Conservation (phyloP, 2,113 vertebrate genomes). For the Xiphophorus couchianus region DNA sequence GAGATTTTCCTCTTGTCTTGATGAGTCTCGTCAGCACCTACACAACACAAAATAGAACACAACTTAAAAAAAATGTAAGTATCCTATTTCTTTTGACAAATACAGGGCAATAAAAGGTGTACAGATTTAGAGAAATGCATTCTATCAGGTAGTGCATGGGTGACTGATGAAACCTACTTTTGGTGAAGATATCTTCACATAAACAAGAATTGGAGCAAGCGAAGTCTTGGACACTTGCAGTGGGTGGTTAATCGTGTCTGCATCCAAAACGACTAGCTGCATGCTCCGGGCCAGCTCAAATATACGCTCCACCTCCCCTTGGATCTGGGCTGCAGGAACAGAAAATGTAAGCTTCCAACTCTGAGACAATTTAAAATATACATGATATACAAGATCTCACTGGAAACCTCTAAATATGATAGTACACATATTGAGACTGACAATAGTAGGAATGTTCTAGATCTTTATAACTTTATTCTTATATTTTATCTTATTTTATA, state of each 20-base stretch:
- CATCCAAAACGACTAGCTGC: conserved; percentile 94
- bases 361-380: background rate
- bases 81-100: background rate
- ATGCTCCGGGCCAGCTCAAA: conserved; percentile 96
- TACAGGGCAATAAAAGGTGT: background rate
- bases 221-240: conserved; percentile 97
- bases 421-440: background rate
- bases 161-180: conserved; percentile 81
- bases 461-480: background rate
- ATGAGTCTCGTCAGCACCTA: conserved; percentile 97
- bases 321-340: conserved; percentile 90
- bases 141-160: background rate
- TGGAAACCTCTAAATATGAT: background rate
- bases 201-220: conserved; percentile 93
- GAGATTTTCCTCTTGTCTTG: conserved; percentile 98
- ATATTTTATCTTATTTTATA: background rate
- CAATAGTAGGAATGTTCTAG: background rate
- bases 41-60: conserved; percentile 14
- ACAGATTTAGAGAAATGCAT: background rate
- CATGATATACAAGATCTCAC: background rate
- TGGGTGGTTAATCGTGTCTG: conserved; percentile 97
- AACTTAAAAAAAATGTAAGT: background rate
- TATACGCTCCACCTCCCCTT: conserved; percentile 98
- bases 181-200: conserved; percentile 97
- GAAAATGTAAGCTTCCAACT: conserved; percentile 1